Conservation (phyloP, 2,113 vertebrate species). For the Eulacestoma nigropectus region DNA sequence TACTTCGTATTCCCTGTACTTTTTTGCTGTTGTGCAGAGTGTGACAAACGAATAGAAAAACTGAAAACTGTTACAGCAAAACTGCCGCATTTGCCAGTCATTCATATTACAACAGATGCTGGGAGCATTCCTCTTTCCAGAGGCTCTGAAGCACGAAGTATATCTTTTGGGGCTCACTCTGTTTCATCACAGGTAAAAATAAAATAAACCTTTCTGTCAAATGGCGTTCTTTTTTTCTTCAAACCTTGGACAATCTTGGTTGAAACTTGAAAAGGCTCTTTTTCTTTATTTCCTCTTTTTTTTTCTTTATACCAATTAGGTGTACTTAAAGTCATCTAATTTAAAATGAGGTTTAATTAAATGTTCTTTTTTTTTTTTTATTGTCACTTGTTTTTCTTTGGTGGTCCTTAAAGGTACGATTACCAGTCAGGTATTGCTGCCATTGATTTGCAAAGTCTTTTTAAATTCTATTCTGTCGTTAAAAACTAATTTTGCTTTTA, state of each 20-base stretch:
- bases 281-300: background rate
- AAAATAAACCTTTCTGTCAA: background rate
- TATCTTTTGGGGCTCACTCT: slow-evolving; percentile 52
- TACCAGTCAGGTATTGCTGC: too few relatives aligned
- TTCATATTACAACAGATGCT: slow-evolving; percentile 27
- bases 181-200: slow-evolving; percentile 69
- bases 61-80: slow-evolving; percentile 46
- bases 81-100: background rate
- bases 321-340: background rate
- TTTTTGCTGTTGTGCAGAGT: slow-evolving; percentile 29
- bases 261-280: background rate
- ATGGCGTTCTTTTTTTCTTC: background rate
- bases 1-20: background rate
- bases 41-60: slow-evolving; percentile 51
- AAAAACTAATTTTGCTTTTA: background rate
- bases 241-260: background rate
- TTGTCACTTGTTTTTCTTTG: background rate
- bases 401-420: background rate
- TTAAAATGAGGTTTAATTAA: background rate
- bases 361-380: background rate
- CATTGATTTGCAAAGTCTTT: background rate
- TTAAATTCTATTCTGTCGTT: background rate
- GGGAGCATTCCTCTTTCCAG: slow-evolving; percentile 59
- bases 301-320: background rate
- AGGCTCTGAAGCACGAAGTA: slow-evolving; percentile 64